Evolutionary conservation across 2,113 vertebrate genomes (phyloP).

Genomic region (Alces alces): DNA sequence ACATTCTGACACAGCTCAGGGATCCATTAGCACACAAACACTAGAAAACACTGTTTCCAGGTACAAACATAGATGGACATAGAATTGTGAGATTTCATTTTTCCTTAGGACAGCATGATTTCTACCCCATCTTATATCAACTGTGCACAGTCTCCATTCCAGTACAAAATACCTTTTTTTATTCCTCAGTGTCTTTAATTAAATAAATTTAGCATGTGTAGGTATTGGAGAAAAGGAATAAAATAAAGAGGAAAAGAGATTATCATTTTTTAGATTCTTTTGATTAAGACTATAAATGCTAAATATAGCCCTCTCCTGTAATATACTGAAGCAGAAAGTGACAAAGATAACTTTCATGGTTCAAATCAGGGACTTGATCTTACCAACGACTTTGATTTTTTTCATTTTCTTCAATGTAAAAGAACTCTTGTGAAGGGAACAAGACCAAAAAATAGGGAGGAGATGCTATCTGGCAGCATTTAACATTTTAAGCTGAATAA

Average conservation of each 20-base stretch:
- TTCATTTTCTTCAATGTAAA: slow-evolving; percentile 60
- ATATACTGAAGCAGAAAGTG: neutral
- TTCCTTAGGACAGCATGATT: neutral
- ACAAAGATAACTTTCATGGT: neutral
- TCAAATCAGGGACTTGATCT: neutral
- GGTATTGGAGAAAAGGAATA: neutral
- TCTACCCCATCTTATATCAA: neutral
- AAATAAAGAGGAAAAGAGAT: neutral
- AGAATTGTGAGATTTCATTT: neutral
- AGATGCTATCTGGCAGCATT: neutral
- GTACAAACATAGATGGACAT: neutral
- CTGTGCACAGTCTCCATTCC: neutral
- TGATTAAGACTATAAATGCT: neutral
- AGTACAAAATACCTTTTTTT: neutral
- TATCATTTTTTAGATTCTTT: neutral
- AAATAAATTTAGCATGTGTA: neutral
- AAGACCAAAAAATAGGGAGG: neutral
- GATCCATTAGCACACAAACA: neutral
- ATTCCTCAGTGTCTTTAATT: neutral
- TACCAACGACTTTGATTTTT: neutral
- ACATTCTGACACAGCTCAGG: neutral
- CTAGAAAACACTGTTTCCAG: neutral
- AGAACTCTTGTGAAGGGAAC: slow-evolving; percentile 34
- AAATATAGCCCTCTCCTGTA: neutral
- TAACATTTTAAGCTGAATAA: slow-evolving; percentile 52